Conservation (phyloP, 2,888 invertebrate species). For the Agrochola lychnidis region DNA sequence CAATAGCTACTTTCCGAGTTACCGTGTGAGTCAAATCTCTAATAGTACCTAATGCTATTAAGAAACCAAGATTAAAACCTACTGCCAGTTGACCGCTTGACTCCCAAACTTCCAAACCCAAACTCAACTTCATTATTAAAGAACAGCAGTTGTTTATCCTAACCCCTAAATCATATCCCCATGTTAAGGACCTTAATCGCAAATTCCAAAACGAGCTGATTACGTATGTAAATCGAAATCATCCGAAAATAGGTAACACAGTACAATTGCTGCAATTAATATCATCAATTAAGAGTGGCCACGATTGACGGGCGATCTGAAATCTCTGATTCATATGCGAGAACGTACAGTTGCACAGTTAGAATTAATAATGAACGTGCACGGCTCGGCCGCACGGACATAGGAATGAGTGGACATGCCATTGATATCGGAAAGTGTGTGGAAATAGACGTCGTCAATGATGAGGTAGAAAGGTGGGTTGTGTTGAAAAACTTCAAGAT, state of each 20-base stretch:
- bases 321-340: slow-evolving; percentile 83
- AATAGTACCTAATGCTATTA: background rate
- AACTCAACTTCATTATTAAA: background rate
- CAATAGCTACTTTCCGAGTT: background rate
- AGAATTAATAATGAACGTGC: slow-evolving; percentile 71
- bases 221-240: slow-evolving; percentile 16
- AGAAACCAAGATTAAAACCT: background rate
- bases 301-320: slow-evolving; percentile 76
- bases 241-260: slow-evolving; percentile 16
- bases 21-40: background rate
- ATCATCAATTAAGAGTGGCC: slow-evolving; percentile 77
- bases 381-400: slow-evolving; percentile 32
- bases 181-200: background rate
- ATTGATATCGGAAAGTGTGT: background rate
- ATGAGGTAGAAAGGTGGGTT: background rate
- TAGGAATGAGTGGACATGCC: slow-evolving; percentile 41
- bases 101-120: background rate
- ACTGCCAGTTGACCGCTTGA: background rate
- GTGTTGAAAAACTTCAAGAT: background rate
- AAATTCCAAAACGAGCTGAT: slow-evolving; percentile 17
- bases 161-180: background rate
- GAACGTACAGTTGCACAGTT: slow-evolving; percentile 66
- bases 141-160: background rate
- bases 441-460: background rate
- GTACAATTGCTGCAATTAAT: slow-evolving; percentile 72